phyloP scores from a whole-genome alignment of 2,888 invertebrate genomes.

The Eristalis arbustorum region DNA sequence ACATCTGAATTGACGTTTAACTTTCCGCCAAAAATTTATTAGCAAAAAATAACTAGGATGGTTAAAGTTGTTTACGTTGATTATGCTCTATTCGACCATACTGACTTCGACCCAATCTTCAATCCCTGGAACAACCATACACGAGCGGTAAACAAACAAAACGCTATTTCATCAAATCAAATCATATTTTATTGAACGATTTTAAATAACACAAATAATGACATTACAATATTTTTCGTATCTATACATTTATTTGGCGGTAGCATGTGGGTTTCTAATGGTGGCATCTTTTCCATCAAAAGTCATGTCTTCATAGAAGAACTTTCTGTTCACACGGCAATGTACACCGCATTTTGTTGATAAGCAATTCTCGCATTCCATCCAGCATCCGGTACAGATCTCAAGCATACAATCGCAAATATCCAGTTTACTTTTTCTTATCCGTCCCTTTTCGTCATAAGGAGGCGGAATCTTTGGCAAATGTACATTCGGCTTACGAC shows the following conservation, averaged over 20 bases:
- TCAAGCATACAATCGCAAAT: conserved; percentile 92
- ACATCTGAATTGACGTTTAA: not conserved
- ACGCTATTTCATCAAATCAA: too few relatives aligned
- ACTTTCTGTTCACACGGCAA: conserved; percentile 89
- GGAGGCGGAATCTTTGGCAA: conserved; percentile 65
- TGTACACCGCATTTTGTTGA: conserved; percentile 90
- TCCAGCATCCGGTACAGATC: conserved; percentile 92
- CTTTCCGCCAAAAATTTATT: too few relatives aligned
- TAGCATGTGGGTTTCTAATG: conserved; percentile 74
- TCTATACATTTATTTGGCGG: not conserved
- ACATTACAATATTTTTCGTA: not conserved
- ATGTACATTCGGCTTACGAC: conserved; percentile 80
- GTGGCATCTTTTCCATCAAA: conserved; percentile 88
- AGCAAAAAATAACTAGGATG: too few relatives aligned
- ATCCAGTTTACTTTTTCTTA: conserved; percentile 85
- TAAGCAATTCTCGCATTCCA: conserved; percentile 87
- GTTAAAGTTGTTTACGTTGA: too few relatives aligned
- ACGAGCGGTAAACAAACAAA: too few relatives aligned
- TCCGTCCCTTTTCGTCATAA: conserved; percentile 87
- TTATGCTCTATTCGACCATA: too few relatives aligned
- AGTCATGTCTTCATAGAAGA: conserved; percentile 88
- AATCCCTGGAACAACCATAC: too few relatives aligned
- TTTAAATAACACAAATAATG: not conserved
- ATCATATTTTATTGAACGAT: too few relatives aligned
- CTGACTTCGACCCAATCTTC: too few relatives aligned